A percentile compares a stretch with the other conserved stretches of the same genome.
Evolutionary conservation across 2,797 vertebrate species (phyloP).

Genomic region (Remorina albescens): DNA sequence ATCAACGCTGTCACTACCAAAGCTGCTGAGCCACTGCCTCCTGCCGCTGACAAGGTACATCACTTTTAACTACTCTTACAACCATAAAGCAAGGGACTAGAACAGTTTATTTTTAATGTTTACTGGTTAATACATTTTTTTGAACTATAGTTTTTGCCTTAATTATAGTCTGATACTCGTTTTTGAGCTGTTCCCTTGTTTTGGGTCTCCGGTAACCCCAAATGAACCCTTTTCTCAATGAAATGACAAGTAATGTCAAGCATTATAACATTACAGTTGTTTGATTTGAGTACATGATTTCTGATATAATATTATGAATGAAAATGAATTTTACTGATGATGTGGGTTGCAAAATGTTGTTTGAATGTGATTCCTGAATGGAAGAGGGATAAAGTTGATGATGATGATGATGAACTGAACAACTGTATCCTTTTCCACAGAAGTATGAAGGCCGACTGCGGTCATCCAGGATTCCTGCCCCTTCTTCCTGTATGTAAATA

Average conservation of each 20-base stretch:
- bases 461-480: constrained; percentile 90
- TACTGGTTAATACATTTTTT: too few relatives aligned
- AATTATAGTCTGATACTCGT: too few relatives aligned
- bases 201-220: too few relatives aligned
- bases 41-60: constrained; percentile 63
- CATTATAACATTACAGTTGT: not conserved
- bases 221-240: not conserved
- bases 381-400: not conserved
- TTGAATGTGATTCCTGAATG: not conserved
- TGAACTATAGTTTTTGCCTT: too few relatives aligned
- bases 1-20: constrained; percentile 52
- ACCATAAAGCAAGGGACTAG: too few relatives aligned
- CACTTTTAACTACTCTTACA: not conserved
- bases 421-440: constrained; percentile 70
- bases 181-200: not conserved
- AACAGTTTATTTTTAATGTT: not conserved
- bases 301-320: not conserved
- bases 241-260: not conserved
- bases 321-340: not conserved
- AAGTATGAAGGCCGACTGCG: constrained; percentile 86
- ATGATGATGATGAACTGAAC: not conserved
- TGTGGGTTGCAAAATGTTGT: not conserved
- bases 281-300: not conserved
- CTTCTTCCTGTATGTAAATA: constrained; percentile 85
- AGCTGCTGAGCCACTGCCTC: constrained; percentile 2